phyloP scores from a whole-genome alignment of 2,797 vertebrate genomes.

The Helostoma temminkii region DNA sequence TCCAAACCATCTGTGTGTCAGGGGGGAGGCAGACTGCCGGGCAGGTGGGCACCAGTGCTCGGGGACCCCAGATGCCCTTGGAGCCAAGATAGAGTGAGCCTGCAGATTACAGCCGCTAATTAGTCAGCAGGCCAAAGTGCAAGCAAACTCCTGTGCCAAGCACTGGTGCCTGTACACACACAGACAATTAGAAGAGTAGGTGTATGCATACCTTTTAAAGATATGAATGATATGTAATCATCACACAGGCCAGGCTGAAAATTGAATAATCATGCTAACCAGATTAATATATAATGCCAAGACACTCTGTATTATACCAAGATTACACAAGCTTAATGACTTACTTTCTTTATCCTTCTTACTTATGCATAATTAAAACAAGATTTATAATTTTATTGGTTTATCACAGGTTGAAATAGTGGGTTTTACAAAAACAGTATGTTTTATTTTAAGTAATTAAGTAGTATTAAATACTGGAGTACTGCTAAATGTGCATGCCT shows the following conservation, averaged over 20 bases:
- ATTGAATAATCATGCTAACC: constrained; percentile 4
- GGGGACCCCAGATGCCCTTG: constrained; percentile 41
- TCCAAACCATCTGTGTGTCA: constrained; percentile 54
- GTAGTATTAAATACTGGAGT: not conserved
- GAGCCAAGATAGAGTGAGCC: constrained; percentile 58
- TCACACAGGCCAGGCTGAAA: not conserved
- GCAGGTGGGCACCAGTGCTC: constrained; percentile 54
- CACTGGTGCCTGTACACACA: constrained; percentile 21
- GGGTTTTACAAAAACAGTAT: not conserved
- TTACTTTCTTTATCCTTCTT: constrained; percentile 4
- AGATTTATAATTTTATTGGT: constrained; percentile 3
- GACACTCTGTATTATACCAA: constrained; percentile 2
- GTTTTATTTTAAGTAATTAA: no score
- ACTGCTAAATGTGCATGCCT: not conserved
- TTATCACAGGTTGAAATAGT: not conserved
- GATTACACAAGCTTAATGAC: constrained; percentile 32
- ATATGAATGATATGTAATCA: constrained; percentile 11
- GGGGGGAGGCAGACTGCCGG: constrained; percentile 50
- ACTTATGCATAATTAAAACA: not conserved
- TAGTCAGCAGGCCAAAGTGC: constrained; percentile 74
- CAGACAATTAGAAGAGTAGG: constrained; percentile 9
- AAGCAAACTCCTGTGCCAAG: constrained; percentile 58
- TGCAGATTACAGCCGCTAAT: constrained; percentile 79
- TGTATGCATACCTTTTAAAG: constrained; percentile 19
- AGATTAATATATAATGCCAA: constrained; percentile 8